Conservation (phyloP, 92 coral and sea anemone species). For the Paragorgia papillata region DNA sequence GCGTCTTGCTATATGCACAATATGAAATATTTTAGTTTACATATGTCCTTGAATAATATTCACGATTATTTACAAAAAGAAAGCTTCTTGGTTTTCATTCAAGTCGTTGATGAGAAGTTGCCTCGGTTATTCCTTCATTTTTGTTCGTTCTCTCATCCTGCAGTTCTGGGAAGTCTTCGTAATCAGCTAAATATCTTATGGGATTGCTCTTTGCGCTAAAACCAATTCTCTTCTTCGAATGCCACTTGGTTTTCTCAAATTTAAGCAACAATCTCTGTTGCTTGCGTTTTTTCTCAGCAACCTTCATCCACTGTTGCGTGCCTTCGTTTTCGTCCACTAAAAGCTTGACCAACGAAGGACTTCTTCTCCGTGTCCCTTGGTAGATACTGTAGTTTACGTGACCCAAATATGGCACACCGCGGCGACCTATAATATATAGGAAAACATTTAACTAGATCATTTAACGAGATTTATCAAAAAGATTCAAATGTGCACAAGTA, state of each 20-base stretch:
- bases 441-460: background rate
- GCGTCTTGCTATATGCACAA: too few species aligned
- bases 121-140: background rate
- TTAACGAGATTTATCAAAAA: background rate
- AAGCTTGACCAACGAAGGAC: constrained; percentile 72
- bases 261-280: constrained; percentile 70
- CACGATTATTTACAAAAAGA: too few species aligned
- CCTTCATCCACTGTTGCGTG: constrained; percentile 75
- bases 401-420: constrained; percentile 85
- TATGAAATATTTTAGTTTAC: too few species aligned
- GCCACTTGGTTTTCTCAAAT: constrained; percentile 54
- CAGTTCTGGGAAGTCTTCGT: background rate
- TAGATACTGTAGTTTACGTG: constrained; percentile 59
- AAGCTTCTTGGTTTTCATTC: too few species aligned
- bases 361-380: constrained; percentile 71
- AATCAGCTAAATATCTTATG: constrained; percentile 18
- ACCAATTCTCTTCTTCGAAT: constrained; percentile 56
- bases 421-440: constrained; percentile 63
- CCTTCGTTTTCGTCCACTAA: constrained; percentile 62
- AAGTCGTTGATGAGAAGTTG: background rate
- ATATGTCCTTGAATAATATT: too few species aligned
- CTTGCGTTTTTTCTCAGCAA: constrained; percentile 64
- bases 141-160: background rate
- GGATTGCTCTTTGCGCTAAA: constrained; percentile 40
- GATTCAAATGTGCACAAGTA: too few species aligned